These are phyloP conservation scores for Cerceris ruficornis DNA, from an alignment of 2,888 invertebrate species.

Conservation along the genomic window DNA sequence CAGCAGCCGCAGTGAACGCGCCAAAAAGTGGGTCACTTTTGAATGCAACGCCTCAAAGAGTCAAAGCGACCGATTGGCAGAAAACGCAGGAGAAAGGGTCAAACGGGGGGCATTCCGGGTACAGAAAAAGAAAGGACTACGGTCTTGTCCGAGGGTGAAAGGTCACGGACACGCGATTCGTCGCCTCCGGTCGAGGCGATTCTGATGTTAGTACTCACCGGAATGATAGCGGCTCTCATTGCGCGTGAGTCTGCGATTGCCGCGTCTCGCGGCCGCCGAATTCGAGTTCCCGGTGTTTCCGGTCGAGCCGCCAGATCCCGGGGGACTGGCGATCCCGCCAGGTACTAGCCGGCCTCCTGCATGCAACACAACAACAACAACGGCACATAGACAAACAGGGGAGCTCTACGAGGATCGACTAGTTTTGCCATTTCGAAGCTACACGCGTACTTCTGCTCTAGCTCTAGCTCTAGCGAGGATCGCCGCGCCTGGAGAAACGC, in stretches of 20 bases:
- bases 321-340: constrained; percentile 79
- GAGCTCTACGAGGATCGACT: constrained; percentile 51
- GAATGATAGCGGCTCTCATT: constrained; percentile 98
- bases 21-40: no score
- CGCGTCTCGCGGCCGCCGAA: constrained; percentile 86
- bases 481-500: no score
- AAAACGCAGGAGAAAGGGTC: no score
- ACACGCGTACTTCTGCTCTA: neutral
- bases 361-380: constrained; percentile 82
- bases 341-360: constrained; percentile 81
- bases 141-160: constrained; percentile 37
- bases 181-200: neutral
- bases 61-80: no score
- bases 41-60: no score
- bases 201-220: constrained; percentile 86
- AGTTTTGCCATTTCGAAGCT: constrained; percentile 20
- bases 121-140: no score
- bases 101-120: no score
- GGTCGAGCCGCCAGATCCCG: constrained; percentile 83
- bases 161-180: constrained; percentile 28
- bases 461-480: constrained; percentile 2
- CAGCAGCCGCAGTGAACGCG: no score
- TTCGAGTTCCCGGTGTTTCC: constrained; percentile 77
- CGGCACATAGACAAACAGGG: constrained; percentile 75
- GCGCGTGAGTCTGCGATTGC: constrained; percentile 94